A percentile compares a stretch with the other conserved stretches of the same genome.
These are phyloP conservation scores for Formicarius rufipectus DNA, from an alignment of 2,113 vertebrate genomes.

Conservation along the genomic window DNA sequence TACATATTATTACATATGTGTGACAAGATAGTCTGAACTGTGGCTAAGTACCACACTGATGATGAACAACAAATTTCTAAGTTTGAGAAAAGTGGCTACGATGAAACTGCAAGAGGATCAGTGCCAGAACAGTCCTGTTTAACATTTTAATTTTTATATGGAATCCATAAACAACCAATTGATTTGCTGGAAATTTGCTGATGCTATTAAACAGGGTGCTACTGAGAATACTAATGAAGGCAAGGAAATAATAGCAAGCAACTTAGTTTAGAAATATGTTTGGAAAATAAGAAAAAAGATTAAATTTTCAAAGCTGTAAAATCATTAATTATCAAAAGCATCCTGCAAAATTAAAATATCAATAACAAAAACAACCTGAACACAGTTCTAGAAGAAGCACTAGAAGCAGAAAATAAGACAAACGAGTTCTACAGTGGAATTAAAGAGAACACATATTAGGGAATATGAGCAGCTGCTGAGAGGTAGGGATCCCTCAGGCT, in stretches of 20 bases:
- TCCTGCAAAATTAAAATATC: constrained; percentile 4
- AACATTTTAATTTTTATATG: constrained; percentile 26
- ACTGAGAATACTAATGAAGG: background rate
- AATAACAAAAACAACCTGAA: background rate
- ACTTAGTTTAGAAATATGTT: background rate
- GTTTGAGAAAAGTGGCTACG: background rate
- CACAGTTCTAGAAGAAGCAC: background rate
- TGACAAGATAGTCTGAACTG: background rate
- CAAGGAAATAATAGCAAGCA: background rate
- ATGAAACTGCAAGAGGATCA: background rate
- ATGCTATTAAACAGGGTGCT: background rate
- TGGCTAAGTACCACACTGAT: background rate
- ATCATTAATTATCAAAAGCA: background rate
- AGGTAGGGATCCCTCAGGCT: background rate
- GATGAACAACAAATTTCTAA: constrained; percentile 3
- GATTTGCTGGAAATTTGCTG: constrained; percentile 21
- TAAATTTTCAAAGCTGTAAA: background rate
- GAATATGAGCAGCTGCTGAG: background rate
- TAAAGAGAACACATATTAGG: background rate
- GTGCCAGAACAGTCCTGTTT: background rate
- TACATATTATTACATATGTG: background rate
- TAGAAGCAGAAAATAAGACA: constrained; percentile 1
- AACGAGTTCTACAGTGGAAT: background rate
- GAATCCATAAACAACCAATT: constrained; percentile 22
- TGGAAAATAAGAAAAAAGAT: constrained; percentile 23